Evolutionary conservation across 2,113 vertebrate genomes (phyloP).

Genomic region (Ardeotis arabs): DNA sequence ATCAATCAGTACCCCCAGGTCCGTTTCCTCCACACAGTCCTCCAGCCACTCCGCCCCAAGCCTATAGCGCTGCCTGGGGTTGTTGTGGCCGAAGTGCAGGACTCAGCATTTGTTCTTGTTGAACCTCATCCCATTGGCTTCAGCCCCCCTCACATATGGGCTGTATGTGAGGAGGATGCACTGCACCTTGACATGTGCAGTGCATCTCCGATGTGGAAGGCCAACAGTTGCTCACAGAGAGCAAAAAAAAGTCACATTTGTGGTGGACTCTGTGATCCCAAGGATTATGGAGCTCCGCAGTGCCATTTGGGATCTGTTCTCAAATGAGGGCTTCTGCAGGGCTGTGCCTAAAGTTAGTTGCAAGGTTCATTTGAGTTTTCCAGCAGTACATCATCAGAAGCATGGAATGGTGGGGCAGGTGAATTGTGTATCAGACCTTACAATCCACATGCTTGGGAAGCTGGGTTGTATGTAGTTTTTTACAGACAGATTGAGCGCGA

Average conservation of each 20-base stretch:
- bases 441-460: not conserved
- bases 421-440: not conserved
- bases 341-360: not conserved
- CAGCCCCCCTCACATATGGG: too few relatives aligned
- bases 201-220: not conserved
- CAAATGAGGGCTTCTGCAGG: not conserved
- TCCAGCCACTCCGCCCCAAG: too few relatives aligned
- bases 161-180: rapidly evolving
- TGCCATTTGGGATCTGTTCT: not conserved
- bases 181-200: not conserved
- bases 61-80: too few relatives aligned
- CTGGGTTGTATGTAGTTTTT: not conserved
- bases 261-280: not conserved
- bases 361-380: not conserved
- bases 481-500: not conserved
- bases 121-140: too few relatives aligned
- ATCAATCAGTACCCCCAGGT: too few relatives aligned
- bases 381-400: not conserved
- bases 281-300: rapidly evolving
- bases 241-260: not conserved
- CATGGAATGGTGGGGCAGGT: not conserved
- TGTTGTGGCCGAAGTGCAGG: too few relatives aligned
- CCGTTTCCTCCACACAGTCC: too few relatives aligned
- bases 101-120: too few relatives aligned
- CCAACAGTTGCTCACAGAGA: not conserved